phyloP scores from a whole-genome alignment of 2,797 vertebrate species.

The Malurus splendens region DNA sequence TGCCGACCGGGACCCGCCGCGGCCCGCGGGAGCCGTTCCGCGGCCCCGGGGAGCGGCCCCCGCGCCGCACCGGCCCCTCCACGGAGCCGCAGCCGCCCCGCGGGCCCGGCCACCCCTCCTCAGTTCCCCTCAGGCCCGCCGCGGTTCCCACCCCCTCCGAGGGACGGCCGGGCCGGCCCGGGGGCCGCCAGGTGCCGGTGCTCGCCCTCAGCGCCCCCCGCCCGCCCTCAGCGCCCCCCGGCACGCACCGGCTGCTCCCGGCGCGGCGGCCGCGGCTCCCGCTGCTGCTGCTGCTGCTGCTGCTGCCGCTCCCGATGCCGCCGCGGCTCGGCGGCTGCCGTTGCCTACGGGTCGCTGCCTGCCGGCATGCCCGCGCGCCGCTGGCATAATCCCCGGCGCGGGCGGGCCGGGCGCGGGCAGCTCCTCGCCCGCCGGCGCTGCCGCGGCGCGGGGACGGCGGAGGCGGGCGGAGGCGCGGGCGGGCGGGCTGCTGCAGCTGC shows the following conservation, averaged over 20 bases:
- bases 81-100: background rate
- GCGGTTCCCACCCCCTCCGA: background rate
- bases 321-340: background rate
- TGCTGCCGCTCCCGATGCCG: background rate
- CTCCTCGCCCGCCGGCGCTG: constrained; percentile 16
- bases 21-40: background rate
- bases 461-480: background rate
- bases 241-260: constrained; percentile 20
- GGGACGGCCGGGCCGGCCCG: background rate
- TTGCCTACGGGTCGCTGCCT: background rate
- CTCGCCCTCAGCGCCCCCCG: background rate
- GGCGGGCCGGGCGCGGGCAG: background rate
- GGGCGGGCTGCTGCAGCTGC: background rate
- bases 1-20: background rate
- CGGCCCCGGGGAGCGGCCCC: background rate
- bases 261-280: background rate
- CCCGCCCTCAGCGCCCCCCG: background rate
- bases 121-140: background rate
- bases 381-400: constrained; percentile 4
- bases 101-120: background rate
- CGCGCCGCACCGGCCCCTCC: background rate
- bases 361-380: constrained; percentile 12
- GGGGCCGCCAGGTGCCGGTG: background rate
- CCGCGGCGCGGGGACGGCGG: background rate
- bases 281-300: background rate